Base-by-base conservation (phyloP, 2,797 vertebrate species). In the Pseudochaenichthys georgianus region DNA sequence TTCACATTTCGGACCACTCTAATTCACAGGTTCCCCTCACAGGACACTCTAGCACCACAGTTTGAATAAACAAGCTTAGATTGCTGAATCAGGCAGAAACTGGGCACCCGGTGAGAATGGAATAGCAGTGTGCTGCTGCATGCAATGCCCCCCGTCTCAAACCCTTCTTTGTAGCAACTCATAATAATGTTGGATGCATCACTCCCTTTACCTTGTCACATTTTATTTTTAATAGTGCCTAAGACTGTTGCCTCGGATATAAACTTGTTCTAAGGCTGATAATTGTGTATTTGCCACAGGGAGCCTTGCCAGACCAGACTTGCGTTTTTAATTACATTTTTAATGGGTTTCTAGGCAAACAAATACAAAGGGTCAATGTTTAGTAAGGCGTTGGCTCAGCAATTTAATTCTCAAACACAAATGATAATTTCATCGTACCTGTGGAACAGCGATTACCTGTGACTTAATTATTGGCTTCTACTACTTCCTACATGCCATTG, bases 261-360 rank as follows among this genome's bases (percentile, higher is more conserved):
- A 64, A 80, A 86, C 70, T 80, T 82, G 67, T 81, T 87, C 82
- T 71, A 72, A 77, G 73, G 83, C 80, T 77, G 81, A 87, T 91
- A 82, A 88, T 90, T 90, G 78, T 85, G 70, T 77, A 80, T 85
- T 86, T 78, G 88, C 87, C 80, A 75, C 74, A 51, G 88, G 86
- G 77, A 86, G 55, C 70, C 48, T 42, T 81, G 82, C 66, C 50
- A 68, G 66, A 34, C 67, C 21, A 21, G 21, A 21, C 21, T 21
- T 64, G 72, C 75, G 46, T 87, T 88, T 90, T 87, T 86, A 91
- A 93, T 93, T 88, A 88, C 82, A 88, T 86, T 89, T 89, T 89
- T 92, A 89, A 93, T 89, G 78, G 77, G 69, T 88, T 91, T 83
- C 80, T 62, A 76, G 75, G 74, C 85, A 91, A 88, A 87, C 77